A percentile compares a stretch with the other conserved stretches of the same genome.
Conservation (phyloP, 2,888 invertebrate genomes). For the Diadromus collaris region DNA sequence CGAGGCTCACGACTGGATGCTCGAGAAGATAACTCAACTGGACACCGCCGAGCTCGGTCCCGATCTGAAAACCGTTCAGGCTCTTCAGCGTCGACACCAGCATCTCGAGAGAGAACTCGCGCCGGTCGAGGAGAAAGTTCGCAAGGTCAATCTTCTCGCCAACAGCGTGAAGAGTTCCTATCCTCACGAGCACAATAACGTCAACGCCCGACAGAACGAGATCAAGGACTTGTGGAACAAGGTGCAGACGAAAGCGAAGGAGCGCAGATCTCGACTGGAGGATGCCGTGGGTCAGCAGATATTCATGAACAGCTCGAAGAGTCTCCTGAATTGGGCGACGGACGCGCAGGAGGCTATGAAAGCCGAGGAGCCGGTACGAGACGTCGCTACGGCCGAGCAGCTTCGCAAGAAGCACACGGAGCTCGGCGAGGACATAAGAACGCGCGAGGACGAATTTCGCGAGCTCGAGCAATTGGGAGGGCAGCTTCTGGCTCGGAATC, state of each 20-base stretch:
- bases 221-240: conserved; percentile 94
- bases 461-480: conserved; percentile 91
- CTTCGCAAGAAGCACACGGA: conserved; percentile 95
- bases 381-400: conserved; percentile 96
- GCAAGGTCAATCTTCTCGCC: conserved; percentile 91
- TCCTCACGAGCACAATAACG: conserved; percentile 93
- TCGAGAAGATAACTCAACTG: conserved; percentile 95
- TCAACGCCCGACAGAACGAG: conserved; percentile 91
- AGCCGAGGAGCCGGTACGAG: conserved; percentile 90
- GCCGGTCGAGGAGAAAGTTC: conserved; percentile 96
- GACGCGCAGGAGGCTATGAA: conserved; percentile 90
- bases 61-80: conserved; percentile 95
- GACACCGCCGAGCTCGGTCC: conserved; percentile 89
- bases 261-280: conserved; percentile 92
- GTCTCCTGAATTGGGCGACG: conserved; percentile 91
- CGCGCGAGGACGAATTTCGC: conserved; percentile 93
- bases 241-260: conserved; percentile 91
- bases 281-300: conserved; percentile 98
- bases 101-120: conserved; percentile 96
- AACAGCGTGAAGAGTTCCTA: conserved; percentile 95
- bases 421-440: conserved; percentile 93
- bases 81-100: conserved; percentile 94
- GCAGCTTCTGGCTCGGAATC: conserved; percentile 88
- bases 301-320: conserved; percentile 92
- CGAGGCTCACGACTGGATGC: conserved; percentile 98